Percentiles rank a stretch among this genome's conserved stretches.
Evolutionary conservation across 2,797 vertebrate species (phyloP).

Genomic region (Rhabdophis nuchalis): DNA sequence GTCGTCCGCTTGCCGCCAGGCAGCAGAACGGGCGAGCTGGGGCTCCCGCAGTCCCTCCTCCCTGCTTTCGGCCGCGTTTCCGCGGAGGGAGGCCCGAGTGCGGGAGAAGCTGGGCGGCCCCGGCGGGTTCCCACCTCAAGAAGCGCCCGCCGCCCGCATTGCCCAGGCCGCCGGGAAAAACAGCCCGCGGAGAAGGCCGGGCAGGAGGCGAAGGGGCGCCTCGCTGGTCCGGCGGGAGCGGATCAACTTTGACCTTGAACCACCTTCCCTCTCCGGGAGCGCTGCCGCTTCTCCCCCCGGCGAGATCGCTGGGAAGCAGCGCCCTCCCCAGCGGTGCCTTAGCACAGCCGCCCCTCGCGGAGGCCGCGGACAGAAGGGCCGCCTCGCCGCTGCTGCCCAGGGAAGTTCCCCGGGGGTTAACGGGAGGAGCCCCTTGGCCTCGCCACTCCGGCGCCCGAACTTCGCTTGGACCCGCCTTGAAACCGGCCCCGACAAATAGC

Average conservation of each 20-base stretch:
- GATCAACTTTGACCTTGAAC: constrained; percentile 38
- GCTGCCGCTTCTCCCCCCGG: neutral
- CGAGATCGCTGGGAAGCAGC: neutral
- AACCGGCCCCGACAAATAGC: neutral
- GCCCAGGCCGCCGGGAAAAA: neutral
- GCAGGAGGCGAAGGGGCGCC: neutral
- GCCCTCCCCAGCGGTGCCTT: too few species aligned
- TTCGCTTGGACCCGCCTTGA: neutral
- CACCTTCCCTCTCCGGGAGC: constrained; percentile 29
- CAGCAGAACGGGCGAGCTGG: neutral
- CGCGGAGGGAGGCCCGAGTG: neutral
- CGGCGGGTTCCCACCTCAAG: neutral
- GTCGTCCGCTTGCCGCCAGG: neutral
- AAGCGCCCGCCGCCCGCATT: neutral
- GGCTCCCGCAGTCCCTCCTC: neutral
- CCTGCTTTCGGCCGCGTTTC: neutral
- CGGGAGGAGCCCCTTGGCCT: constrained; percentile 2
- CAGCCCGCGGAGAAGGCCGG: neutral
- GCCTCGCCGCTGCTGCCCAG: neutral
- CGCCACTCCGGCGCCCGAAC: neutral
- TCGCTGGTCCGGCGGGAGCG: neutral
- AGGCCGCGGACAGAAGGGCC: neutral
- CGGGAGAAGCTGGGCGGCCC: neutral
- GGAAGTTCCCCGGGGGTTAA: constrained; percentile 5
- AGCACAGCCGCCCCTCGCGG: too few species aligned